Evolutionary conservation across 2,888 invertebrate species (phyloP).

Genomic region (Stenchaetothrips biformis): DNA sequence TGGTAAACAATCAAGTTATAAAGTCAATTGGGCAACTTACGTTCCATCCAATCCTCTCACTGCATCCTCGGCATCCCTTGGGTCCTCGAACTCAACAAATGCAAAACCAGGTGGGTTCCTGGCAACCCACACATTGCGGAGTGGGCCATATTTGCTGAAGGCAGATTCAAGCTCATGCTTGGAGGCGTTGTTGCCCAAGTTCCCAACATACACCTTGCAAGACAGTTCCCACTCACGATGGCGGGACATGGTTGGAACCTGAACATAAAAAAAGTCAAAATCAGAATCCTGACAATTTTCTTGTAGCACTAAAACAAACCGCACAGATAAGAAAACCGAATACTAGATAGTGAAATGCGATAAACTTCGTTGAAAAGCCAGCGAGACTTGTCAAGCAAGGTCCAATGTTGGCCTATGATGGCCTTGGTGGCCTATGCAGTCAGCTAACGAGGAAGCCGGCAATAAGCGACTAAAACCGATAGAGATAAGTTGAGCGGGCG

Average conservation of each 20-base stretch:
- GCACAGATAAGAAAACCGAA: no score
- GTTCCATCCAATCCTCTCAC: constrained; percentile 77
- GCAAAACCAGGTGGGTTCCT: constrained; percentile 90
- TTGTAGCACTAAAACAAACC: no score
- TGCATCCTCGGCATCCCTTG: constrained; percentile 84
- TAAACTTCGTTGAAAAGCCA: no score
- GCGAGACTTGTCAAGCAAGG: no score
- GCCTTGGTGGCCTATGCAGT: no score
- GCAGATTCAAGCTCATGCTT: constrained; percentile 84
- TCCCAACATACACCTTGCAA: constrained; percentile 90
- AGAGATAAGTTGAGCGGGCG: no score
- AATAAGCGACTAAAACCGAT: no score
- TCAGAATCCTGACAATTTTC: no score
- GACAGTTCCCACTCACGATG: constrained; percentile 78
- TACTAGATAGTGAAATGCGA: no score
- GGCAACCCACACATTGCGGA: constrained; percentile 91
- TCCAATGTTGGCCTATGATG: no score
- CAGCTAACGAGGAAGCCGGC: no score
- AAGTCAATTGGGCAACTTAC: constrained; percentile 53
- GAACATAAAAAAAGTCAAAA: background rate
- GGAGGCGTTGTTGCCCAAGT: constrained; percentile 83
- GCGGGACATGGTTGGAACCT: constrained; percentile 25
- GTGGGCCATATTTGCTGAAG: constrained; percentile 81
- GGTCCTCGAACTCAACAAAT: constrained; percentile 85
- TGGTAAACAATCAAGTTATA: background rate